Evolutionary conservation across 2,888 invertebrate genomes (phyloP).

Genomic region (Coleophora flavipennella): DNA sequence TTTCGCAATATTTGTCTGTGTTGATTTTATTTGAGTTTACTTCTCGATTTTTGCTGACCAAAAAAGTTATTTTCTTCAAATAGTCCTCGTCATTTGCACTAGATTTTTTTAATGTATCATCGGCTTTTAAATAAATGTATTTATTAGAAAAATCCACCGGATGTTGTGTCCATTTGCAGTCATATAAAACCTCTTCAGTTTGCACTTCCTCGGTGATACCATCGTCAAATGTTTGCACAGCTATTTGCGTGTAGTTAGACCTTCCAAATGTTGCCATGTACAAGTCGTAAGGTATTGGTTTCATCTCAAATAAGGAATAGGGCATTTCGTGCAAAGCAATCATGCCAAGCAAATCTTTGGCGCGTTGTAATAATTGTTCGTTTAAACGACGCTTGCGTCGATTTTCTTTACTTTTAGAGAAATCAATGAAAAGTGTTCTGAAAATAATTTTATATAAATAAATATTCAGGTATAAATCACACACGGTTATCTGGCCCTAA

Average conservation of each 20-base stretch:
- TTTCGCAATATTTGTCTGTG: slow-evolving; percentile 34
- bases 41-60: slow-evolving; percentile 21
- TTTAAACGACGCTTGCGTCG: slow-evolving; percentile 37
- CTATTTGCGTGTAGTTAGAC: slow-evolving; percentile 49
- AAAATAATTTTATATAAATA: slow-evolving; percentile 11
- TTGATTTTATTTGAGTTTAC: slow-evolving; percentile 18
- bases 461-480: too few species aligned
- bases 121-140: slow-evolving; percentile 29
- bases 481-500: too few species aligned
- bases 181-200: slow-evolving; percentile 42
- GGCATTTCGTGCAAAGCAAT: slow-evolving; percentile 61
- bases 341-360: slow-evolving; percentile 51
- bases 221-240: slow-evolving; percentile 60
- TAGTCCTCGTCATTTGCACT: slow-evolving; percentile 34
- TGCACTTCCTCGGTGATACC: slow-evolving; percentile 49
- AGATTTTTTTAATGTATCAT: slow-evolving; percentile 20
- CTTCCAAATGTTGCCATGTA: slow-evolving; percentile 60
- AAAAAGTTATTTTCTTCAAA: slow-evolving; percentile 36
- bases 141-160: slow-evolving; percentile 53
- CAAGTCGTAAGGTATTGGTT: slow-evolving; percentile 61
- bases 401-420: slow-evolving; percentile 48
- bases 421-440: slow-evolving; percentile 56
- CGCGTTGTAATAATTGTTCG: slow-evolving; percentile 43
- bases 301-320: slow-evolving; percentile 57
- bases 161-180: slow-evolving; percentile 56